These are phyloP conservation scores for Tragelaphus scriptus DNA, from an alignment of 2,113 vertebrate genomes.

Conservation along the genomic window DNA sequence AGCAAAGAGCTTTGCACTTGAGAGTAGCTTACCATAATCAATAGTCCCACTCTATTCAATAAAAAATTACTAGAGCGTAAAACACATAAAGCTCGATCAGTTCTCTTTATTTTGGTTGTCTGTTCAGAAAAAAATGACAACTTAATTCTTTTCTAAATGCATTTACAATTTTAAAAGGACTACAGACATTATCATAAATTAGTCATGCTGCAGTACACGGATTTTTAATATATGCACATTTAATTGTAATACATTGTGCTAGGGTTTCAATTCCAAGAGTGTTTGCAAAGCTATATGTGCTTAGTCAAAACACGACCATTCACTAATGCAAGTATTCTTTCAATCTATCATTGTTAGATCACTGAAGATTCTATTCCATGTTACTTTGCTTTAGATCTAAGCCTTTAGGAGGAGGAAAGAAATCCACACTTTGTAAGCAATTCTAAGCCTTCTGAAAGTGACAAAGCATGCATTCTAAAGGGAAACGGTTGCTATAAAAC, in stretches of 20 bases:
- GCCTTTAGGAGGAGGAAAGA: slow-evolving; percentile 25
- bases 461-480: slow-evolving; percentile 19
- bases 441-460: slow-evolving; percentile 60
- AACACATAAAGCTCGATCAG: slow-evolving; percentile 59
- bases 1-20: slow-evolving; percentile 69
- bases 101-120: slow-evolving; percentile 67
- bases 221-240: slow-evolving; percentile 71
- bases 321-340: slow-evolving; percentile 75
- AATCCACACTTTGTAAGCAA: slow-evolving; percentile 33
- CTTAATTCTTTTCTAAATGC: slow-evolving; percentile 70
- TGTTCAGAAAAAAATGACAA: slow-evolving; percentile 62
- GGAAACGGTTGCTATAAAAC: slow-evolving; percentile 14
- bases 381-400: slow-evolving; percentile 65
- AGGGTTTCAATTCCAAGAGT: slow-evolving; percentile 61
- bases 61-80: slow-evolving; percentile 72
- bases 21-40: slow-evolving; percentile 73
- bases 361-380: slow-evolving; percentile 33
- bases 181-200: slow-evolving; percentile 69
- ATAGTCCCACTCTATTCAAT: slow-evolving; percentile 72
- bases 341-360: slow-evolving; percentile 67
- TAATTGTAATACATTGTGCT: slow-evolving; percentile 68
- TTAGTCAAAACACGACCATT: slow-evolving; percentile 73
- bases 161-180: slow-evolving; percentile 61
- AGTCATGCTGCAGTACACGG: slow-evolving; percentile 52
- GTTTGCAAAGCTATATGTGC: slow-evolving; percentile 64